phyloP scores from a whole-genome alignment of 2,888 invertebrate species.

The Dolichomitus sp. region DNA sequence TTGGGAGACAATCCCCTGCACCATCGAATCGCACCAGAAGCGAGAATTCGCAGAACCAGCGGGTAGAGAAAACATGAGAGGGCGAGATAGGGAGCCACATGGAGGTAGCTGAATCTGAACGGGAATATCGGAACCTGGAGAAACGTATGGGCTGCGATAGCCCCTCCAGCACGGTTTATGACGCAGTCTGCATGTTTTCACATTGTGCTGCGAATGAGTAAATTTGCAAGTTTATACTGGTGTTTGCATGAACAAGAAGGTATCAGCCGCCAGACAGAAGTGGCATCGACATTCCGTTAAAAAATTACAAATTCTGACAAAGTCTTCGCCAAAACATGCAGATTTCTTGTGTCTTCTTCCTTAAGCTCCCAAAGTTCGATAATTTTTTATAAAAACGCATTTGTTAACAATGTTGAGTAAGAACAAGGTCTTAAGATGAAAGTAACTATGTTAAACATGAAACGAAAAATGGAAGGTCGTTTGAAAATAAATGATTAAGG shows the following conservation, averaged over 20 bases:
- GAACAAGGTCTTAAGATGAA: background rate
- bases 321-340: background rate
- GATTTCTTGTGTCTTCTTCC: background rate
- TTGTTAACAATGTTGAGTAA: background rate
- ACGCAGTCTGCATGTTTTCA: conserved; percentile 35
- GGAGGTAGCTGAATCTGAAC: conserved; percentile 29
- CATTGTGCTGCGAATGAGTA: conserved; percentile 25
- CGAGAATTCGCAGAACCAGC: conserved; percentile 17
- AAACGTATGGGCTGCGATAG: conserved; percentile 39
- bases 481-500: background rate
- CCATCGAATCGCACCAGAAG: conserved; percentile 13
- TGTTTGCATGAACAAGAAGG: background rate
- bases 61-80: conserved; percentile 15
- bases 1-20: conserved; percentile 17
- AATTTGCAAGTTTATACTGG: conserved; percentile 17
- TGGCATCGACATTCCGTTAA: background rate
- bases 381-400: background rate
- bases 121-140: conserved; percentile 23
- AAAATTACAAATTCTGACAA: background rate
- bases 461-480: background rate
- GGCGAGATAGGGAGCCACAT: conserved; percentile 26
- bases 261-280: background rate
- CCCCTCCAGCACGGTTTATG: conserved; percentile 13
- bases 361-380: background rate
- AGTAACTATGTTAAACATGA: background rate